phyloP scores from a whole-genome alignment of 2,113 vertebrate species.

The Agapornis roseicollis region DNA sequence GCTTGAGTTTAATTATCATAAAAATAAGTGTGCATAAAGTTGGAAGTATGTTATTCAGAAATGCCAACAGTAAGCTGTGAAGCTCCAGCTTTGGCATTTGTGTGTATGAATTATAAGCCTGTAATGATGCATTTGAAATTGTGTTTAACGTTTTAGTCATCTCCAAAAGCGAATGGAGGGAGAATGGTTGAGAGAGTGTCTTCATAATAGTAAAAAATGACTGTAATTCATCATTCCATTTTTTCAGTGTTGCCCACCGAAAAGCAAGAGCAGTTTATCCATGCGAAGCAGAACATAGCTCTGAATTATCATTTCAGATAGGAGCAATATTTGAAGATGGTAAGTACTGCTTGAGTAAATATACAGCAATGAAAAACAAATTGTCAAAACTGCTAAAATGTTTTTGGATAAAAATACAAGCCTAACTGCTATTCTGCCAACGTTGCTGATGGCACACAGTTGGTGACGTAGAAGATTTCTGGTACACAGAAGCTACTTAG shows the following conservation, averaged over 20 bases:
- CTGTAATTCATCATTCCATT: slow-evolving; percentile 45
- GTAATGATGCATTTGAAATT: neutral
- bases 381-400: slow-evolving; percentile 11
- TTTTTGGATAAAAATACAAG: slow-evolving; percentile 27
- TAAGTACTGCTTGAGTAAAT: slow-evolving; percentile 77
- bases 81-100: neutral
- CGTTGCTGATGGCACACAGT: neutral
- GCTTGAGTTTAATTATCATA: neutral
- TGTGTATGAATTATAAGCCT: neutral
- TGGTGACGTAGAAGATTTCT: neutral
- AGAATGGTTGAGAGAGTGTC: neutral
- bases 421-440: neutral
- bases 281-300: slow-evolving; percentile 94
- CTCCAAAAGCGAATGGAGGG: neutral
- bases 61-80: slow-evolving; percentile 18
- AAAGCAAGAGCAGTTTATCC: slow-evolving; percentile 95
- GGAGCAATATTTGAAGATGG: slow-evolving; percentile 95
- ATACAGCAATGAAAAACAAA: slow-evolving; percentile 30
- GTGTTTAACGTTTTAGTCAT: neutral
- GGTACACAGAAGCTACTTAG: neutral
- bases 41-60: neutral
- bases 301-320: slow-evolving; percentile 94
- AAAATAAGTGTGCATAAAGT: neutral
- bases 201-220: neutral
- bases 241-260: slow-evolving; percentile 79